phyloP scores from a whole-genome alignment of 2,113 vertebrate species.

The Synodontis membranacea region DNA sequence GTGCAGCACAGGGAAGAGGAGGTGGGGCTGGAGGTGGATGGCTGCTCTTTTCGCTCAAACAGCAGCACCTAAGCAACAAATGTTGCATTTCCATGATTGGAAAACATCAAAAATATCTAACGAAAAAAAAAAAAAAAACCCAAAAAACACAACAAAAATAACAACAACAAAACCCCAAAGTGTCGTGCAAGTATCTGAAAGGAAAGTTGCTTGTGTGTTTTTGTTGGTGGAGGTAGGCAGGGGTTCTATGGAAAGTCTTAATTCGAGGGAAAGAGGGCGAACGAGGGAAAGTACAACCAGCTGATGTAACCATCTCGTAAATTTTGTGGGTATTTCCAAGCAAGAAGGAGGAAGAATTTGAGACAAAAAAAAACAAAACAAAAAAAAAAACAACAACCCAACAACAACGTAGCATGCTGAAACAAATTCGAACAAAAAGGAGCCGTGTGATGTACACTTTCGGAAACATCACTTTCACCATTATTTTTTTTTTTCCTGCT shows the following conservation, averaged over 20 bases:
- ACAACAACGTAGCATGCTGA: not conserved
- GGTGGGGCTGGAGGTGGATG: not conserved
- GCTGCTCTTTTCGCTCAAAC: constrained; percentile 23
- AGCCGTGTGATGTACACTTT: not conserved
- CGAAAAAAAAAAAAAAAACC: too few species aligned
- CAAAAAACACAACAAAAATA: too few species aligned
- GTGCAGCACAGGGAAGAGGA: not conserved
- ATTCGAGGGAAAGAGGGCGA: not conserved
- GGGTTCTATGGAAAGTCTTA: not conserved
- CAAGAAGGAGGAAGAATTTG: not conserved
- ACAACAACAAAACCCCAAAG: too few species aligned
- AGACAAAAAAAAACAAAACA: not conserved
- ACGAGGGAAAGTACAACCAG: constrained; percentile 50
- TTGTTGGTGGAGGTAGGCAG: constrained; percentile 6
- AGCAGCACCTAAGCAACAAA: constrained; percentile 4
- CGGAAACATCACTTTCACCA: not conserved
- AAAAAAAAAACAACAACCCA: not conserved
- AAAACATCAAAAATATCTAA: not conserved
- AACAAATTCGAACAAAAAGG: not conserved
- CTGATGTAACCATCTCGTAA: constrained; percentile 49
- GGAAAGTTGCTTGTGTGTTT: not conserved
- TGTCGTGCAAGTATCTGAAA: not conserved
- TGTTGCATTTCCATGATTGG: not conserved
- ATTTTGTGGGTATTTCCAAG: constrained; percentile 49
- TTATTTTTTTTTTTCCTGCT: too few species aligned